A percentile compares a stretch with the other conserved stretches of the same genome.
Conservation (phyloP, 1,140 invertebrate species). For the Periplaneta americana region DNA sequence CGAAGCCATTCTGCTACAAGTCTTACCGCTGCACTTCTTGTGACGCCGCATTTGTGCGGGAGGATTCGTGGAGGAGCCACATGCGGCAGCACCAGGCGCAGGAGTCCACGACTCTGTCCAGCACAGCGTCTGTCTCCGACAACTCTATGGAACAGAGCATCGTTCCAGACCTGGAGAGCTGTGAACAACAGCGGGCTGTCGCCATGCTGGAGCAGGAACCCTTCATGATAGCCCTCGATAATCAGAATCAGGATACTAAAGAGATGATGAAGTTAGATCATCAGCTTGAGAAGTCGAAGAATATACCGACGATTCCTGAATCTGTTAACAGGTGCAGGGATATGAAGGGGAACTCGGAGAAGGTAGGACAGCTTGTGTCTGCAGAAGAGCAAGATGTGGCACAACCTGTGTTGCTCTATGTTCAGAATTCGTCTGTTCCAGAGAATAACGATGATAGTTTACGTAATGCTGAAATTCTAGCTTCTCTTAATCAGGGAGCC, state of each 20-base stretch:
- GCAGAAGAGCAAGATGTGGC: background rate
- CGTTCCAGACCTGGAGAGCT: background rate
- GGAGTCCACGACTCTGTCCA: background rate
- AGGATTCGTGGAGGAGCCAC: constrained; percentile 35
- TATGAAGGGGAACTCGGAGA: background rate
- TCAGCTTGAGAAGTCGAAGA: background rate
- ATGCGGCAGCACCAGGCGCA: constrained; percentile 28
- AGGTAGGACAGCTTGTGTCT: background rate
- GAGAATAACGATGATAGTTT: background rate
- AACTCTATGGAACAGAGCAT: too few relatives aligned
- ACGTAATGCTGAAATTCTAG: constrained; percentile 8
- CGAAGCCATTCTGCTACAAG: constrained; percentile 25
- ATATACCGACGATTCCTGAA: background rate
- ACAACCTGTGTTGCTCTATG: constrained; percentile 9
- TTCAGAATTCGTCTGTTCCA: background rate
- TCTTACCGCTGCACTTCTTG: constrained; percentile 30
- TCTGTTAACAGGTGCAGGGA: background rate
- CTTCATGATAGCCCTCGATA: background rate
- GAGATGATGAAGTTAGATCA: background rate
- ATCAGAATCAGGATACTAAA: background rate
- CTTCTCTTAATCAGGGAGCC: background rate
- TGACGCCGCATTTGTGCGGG: constrained; percentile 33
- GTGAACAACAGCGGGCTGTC: background rate
- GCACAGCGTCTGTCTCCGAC: background rate
- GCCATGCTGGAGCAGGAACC: background rate